Evolutionary conservation across 1,140 invertebrate species (phyloP).

Genomic region (Diprion similis): DNA sequence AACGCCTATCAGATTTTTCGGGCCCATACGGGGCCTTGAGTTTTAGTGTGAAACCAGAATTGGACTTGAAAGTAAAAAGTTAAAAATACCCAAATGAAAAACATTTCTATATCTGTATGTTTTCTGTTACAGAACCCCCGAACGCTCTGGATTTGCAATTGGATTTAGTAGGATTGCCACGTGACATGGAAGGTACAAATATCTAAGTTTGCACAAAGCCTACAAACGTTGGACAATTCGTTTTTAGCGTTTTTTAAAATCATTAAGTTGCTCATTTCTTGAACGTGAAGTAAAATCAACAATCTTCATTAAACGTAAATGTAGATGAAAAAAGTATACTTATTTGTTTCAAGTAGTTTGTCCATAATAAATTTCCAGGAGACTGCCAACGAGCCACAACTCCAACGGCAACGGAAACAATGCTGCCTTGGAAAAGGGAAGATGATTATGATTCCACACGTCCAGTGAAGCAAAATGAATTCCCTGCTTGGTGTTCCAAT

Average conservation of each 20-base stretch:
- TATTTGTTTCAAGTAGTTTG: not conserved
- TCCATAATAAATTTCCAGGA: constrained; percentile 27
- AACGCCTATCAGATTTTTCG: too few relatives aligned
- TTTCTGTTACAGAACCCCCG: not conserved
- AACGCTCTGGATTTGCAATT: constrained; percentile 13
- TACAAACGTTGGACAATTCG: too few relatives aligned
- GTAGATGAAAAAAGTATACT: not conserved
- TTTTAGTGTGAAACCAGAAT: too few relatives aligned
- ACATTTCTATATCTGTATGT: not conserved
- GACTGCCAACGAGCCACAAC: constrained; percentile 78
- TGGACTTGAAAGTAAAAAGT: too few relatives aligned
- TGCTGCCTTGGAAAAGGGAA: constrained; percentile 89
- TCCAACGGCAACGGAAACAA: constrained; percentile 83
- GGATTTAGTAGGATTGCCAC: not conserved
- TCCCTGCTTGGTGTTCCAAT: constrained; percentile 90
- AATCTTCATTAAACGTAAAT: too few relatives aligned
- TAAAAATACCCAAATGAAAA: too few relatives aligned
- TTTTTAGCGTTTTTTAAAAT: too few relatives aligned
- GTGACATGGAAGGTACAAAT: constrained; percentile 10
- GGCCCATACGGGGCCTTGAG: too few relatives aligned
- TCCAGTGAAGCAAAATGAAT: constrained; percentile 85
- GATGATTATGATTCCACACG: constrained; percentile 73
- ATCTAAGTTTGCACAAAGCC: too few relatives aligned
- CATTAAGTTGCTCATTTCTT: too few relatives aligned
- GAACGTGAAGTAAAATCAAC: too few relatives aligned